phyloP scores from a whole-genome alignment of 1,140 invertebrate species.

The Drosophila kepulauana region DNA sequence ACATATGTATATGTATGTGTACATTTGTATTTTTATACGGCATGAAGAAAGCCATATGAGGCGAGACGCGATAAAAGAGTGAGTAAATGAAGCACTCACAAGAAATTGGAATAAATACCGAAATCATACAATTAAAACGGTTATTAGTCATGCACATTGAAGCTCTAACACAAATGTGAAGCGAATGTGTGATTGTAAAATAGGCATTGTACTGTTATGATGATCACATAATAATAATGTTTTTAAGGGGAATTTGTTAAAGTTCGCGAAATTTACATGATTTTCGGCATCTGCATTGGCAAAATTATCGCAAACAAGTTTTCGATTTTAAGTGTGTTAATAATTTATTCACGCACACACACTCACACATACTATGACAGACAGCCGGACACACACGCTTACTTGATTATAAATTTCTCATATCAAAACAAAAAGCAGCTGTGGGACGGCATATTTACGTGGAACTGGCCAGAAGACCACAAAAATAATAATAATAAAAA shows the following conservation, averaged over 20 bases:
- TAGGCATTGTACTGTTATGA: slow-evolving; percentile 8
- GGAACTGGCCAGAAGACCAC: slow-evolving; percentile 41
- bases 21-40: not conserved
- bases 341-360: slow-evolving; percentile 33
- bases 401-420: slow-evolving; percentile 66
- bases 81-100: not conserved
- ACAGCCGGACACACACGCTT: slow-evolving; percentile 11
- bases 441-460: slow-evolving; percentile 55
- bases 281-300: slow-evolving; percentile 2
- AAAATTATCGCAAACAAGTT: slow-evolving; percentile 34
- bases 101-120: slow-evolving; percentile 21
- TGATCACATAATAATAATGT: slow-evolving; percentile 37
- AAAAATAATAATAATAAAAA: slow-evolving; percentile 27
- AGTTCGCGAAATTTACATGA: slow-evolving; percentile 39
- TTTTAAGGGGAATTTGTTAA: slow-evolving; percentile 28
- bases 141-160: slow-evolving; percentile 60
- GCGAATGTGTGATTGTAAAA: not conserved
- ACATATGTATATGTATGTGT: not conserved
- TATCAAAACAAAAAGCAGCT: slow-evolving; percentile 82
- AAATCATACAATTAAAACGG: slow-evolving; percentile 42
- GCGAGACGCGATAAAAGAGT: slow-evolving; percentile 47
- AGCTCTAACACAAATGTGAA: too few species aligned
- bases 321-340: slow-evolving; percentile 42
- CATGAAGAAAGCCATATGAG: slow-evolving; percentile 34
- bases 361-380: not conserved